Evolutionary conservation across 2,888 invertebrate species (phyloP).

Genomic region (Apodemia mormo): DNA sequence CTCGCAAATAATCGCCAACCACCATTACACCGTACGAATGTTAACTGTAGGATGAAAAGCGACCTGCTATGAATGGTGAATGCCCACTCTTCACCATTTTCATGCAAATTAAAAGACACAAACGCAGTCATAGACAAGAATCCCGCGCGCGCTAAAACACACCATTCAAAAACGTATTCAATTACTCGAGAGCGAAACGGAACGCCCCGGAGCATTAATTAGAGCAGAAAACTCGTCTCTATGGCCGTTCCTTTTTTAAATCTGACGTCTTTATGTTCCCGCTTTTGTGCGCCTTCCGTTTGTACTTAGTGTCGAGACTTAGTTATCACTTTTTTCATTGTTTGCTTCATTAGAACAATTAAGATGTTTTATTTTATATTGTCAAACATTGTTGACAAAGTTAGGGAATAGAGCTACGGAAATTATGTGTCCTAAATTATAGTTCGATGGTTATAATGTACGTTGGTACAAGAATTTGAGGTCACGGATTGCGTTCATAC

Average conservation of each 20-base stretch:
- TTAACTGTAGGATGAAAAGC: slow-evolving; percentile 61
- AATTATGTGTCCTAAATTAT: background rate
- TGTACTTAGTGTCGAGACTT: slow-evolving; percentile 67
- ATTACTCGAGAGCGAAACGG: slow-evolving; percentile 71
- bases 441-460: too few relatives aligned
- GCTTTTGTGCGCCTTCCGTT: slow-evolving; percentile 66
- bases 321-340: slow-evolving; percentile 47
- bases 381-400: slow-evolving; percentile 5
- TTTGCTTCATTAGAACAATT: slow-evolving; percentile 16
- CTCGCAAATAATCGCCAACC: slow-evolving; percentile 57
- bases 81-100: slow-evolving; percentile 73
- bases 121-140: slow-evolving; percentile 66
- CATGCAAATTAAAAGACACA: slow-evolving; percentile 80
- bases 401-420: background rate
- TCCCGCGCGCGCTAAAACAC: slow-evolving; percentile 70
- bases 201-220: slow-evolving; percentile 81
- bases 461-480: too few relatives aligned
- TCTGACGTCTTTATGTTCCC: slow-evolving; percentile 71
- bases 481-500: too few relatives aligned
- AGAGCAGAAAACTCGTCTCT: slow-evolving; percentile 75
- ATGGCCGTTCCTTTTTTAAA: slow-evolving; percentile 75
- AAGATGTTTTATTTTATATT: slow-evolving; percentile 7
- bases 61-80: slow-evolving; percentile 56
- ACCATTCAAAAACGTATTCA: slow-evolving; percentile 75
- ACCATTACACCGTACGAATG: slow-evolving; percentile 52